These are phyloP conservation scores for Dicrostonyx torquatus DNA, from an alignment of 2,797 vertebrate species.

Conservation along the genomic window DNA sequence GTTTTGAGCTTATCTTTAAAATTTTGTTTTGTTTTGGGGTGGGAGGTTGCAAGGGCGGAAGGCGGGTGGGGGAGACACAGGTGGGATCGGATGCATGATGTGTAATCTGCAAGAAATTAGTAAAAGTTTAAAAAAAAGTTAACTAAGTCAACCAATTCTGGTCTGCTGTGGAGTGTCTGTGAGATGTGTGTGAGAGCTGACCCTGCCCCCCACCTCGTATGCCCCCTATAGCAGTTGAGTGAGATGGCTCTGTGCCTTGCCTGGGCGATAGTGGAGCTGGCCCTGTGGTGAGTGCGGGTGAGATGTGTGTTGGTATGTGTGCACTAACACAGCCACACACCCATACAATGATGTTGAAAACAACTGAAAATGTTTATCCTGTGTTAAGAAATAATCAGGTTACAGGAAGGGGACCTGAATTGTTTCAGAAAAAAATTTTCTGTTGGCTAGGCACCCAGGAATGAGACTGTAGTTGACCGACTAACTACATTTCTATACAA, in stretches of 20 bases:
- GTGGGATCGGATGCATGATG: background rate
- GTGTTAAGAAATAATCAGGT: background rate
- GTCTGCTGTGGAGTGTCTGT: conserved; percentile 33
- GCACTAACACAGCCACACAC: background rate
- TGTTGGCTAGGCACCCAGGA: conserved; percentile 10
- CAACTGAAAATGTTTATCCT: conserved; percentile 17
- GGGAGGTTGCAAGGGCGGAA: background rate
- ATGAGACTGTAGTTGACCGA: background rate
- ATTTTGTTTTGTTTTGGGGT: background rate
- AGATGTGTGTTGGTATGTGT: background rate
- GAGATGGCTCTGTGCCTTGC: too few species aligned
- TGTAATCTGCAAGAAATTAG: background rate
- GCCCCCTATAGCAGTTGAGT: too few species aligned
- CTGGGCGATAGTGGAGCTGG: too few species aligned
- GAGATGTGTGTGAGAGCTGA: background rate
- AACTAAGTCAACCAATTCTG: conserved; percentile 15
- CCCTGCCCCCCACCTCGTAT: too few species aligned
- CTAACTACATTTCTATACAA: conserved; percentile 23
- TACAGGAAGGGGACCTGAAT: background rate
- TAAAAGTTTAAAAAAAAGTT: background rate
- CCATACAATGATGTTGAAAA: conserved; percentile 44
- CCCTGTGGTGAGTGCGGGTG: background rate
- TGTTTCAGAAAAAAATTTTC: conserved; percentile 40
- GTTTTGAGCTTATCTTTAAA: background rate
- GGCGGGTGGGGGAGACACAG: background rate